Evolutionary conservation across 2,797 vertebrate genomes (phyloP).

Genomic region (Cossypha caffra): DNA sequence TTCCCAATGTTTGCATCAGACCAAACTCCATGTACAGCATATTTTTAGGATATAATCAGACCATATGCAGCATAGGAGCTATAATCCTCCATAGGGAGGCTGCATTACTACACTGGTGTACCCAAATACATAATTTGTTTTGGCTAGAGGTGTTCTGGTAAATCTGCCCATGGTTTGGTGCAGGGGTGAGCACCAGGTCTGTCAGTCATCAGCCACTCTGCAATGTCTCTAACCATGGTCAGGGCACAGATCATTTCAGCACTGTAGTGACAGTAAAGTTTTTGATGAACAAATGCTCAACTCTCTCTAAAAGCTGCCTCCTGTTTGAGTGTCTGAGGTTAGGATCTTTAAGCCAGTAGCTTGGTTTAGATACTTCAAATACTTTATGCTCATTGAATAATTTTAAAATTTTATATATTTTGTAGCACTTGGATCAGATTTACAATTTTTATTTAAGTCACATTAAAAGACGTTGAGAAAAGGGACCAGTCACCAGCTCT

Average conservation of each 20-base stretch:
- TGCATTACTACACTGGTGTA: background rate
- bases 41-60: background rate
- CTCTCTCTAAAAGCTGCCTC: background rate
- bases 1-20: background rate
- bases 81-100: background rate
- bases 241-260: background rate
- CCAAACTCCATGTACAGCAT: background rate
- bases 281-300: background rate
- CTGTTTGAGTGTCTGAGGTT: background rate
- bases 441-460: background rate
- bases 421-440: background rate
- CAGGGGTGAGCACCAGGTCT: background rate
- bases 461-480: background rate
- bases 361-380: background rate
- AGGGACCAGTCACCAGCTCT: background rate
- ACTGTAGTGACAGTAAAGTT: background rate
- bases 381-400: background rate
- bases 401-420: background rate
- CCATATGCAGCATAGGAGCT: background rate
- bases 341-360: background rate
- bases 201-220: background rate
- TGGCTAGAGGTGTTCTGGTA: background rate
- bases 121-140: background rate
- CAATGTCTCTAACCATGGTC: background rate
- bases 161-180: background rate